These are phyloP conservation scores for Diabrotica undecimpunctata DNA, from an alignment of 1,140 invertebrate species.

Conservation along the genomic window DNA sequence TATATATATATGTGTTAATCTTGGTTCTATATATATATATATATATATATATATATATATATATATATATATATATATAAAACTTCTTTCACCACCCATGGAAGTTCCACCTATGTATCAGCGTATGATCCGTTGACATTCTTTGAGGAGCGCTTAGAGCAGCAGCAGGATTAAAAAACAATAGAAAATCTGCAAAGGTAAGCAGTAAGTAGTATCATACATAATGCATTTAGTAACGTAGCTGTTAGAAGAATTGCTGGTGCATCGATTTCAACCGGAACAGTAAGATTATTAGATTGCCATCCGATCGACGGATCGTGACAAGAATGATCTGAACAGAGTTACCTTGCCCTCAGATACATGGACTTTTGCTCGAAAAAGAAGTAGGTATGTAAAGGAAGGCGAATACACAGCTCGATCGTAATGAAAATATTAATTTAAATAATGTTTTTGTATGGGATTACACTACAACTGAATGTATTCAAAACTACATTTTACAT, in stretches of 20 bases:
- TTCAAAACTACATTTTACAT: too few relatives aligned
- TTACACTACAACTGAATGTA: too few relatives aligned
- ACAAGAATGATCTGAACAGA: constrained; percentile 36
- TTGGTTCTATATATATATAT: too few relatives aligned
- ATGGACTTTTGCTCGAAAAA: not conserved
- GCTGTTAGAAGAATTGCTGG: constrained; percentile 32
- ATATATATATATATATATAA: too few relatives aligned
- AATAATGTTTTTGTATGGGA: not conserved
- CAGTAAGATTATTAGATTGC: constrained; percentile 43
- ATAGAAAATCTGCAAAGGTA: constrained; percentile 33
- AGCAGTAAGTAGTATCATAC: constrained; percentile 26
- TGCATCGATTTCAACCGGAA: constrained; percentile 39
- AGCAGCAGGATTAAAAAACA: constrained; percentile 27
- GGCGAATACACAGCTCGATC: not conserved
- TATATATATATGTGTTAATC: too few relatives aligned
- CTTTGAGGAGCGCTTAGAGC: constrained; percentile 20
- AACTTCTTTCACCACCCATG: too few relatives aligned
- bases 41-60: too few relatives aligned
- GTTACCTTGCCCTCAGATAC: constrained; percentile 34
- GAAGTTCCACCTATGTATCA: not conserved
- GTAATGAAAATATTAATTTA: too few relatives aligned
- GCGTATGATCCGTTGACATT: not conserved
- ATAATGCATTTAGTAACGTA: constrained; percentile 35
- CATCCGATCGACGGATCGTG: constrained; percentile 39
- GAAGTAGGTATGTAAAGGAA: not conserved